Evolutionary conservation across 92 coral and sea anemone genomes (phyloP).

Genomic region (Phenganax subtilis): DNA sequence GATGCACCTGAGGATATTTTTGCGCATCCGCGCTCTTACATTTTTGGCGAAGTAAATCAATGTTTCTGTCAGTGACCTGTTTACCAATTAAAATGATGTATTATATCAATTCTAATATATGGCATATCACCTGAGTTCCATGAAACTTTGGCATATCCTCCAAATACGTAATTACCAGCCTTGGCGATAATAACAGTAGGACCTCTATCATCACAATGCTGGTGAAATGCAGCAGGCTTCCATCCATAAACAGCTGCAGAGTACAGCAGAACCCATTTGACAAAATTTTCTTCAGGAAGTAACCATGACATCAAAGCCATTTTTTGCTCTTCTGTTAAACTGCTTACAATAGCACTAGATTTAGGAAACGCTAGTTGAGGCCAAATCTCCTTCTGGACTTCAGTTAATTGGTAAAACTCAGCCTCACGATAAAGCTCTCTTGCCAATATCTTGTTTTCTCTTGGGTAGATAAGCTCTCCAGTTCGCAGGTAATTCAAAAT

Average conservation of each 20-base stretch:
- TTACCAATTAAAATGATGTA: too few species aligned
- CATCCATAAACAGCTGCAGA: conserved; percentile 40
- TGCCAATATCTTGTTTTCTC: conserved; percentile 38
- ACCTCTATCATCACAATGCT: conserved; percentile 48
- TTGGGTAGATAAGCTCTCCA: conserved; percentile 50
- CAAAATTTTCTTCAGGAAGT: conserved; percentile 1
- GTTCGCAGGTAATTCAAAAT: conserved; percentile 63
- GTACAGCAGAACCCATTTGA: conserved; percentile 24
- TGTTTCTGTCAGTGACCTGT: too few species aligned
- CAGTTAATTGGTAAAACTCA: conserved; percentile 62
- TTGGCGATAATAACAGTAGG: conserved; percentile 40
- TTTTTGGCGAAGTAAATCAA: too few species aligned
- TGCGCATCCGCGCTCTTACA: too few species aligned
- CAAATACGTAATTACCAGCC: conserved; percentile 38
- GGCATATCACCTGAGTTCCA: conserved; percentile 43
- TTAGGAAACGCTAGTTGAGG: not conserved
- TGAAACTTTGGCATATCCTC: conserved; percentile 47
- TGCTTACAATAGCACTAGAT: not conserved
- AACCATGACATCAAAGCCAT: conserved; percentile 43
- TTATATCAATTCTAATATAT: too few species aligned
- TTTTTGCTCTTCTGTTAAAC: conserved; percentile 26
- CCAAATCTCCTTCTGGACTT: conserved; percentile 42
- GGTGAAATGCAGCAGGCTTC: conserved; percentile 41
- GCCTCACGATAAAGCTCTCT: conserved; percentile 60
- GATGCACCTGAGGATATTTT: too few species aligned